phyloP scores from a whole-genome alignment of 1,140 invertebrate genomes.

The Rhyzopertha dominica region DNA sequence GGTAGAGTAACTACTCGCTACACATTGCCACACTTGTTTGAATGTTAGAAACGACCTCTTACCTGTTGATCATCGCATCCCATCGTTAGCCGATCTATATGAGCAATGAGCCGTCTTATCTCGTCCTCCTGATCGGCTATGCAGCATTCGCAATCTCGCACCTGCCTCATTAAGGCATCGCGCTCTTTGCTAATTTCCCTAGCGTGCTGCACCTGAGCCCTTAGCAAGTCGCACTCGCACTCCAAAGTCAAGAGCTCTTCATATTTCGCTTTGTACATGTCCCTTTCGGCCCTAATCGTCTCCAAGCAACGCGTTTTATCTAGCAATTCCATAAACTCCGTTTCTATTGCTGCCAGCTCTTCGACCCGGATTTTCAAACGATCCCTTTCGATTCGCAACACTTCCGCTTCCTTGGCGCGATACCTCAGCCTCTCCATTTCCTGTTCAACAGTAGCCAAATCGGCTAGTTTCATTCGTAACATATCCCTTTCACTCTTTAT shows the following conservation, averaged over 20 bases:
- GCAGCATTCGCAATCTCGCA: slow-evolving; percentile 30
- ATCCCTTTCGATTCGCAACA: slow-evolving; percentile 34
- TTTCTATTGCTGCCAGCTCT: slow-evolving; percentile 31
- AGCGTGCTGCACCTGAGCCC: slow-evolving; percentile 25
- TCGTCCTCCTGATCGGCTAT: slow-evolving; percentile 43
- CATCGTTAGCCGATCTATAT: slow-evolving; percentile 37
- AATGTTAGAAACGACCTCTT: too few species aligned
- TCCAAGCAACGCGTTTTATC: slow-evolving; percentile 33
- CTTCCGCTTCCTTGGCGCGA: slow-evolving; percentile 32
- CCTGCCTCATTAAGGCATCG: slow-evolving; percentile 27
- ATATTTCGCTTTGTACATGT: slow-evolving; percentile 35
- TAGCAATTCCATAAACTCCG: slow-evolving; percentile 33
- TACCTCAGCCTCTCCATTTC: slow-evolving; percentile 27
- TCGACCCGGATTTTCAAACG: slow-evolving; percentile 32
- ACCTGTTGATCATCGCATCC: slow-evolving; percentile 37
- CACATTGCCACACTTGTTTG: too few species aligned
- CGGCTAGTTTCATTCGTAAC: slow-evolving; percentile 14
- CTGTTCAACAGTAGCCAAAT: slow-evolving; percentile 27
- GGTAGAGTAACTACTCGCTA: too few species aligned
- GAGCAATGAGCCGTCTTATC: slow-evolving; percentile 36
- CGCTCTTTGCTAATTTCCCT: slow-evolving; percentile 30
- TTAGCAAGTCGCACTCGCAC: slow-evolving; percentile 31
- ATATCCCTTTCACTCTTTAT: slow-evolving; percentile 20
- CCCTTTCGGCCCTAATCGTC: slow-evolving; percentile 31
- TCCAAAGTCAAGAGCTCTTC: slow-evolving; percentile 31